phyloP scores from a whole-genome alignment of 2,888 invertebrate genomes.

The Xanthorhoe designata region DNA sequence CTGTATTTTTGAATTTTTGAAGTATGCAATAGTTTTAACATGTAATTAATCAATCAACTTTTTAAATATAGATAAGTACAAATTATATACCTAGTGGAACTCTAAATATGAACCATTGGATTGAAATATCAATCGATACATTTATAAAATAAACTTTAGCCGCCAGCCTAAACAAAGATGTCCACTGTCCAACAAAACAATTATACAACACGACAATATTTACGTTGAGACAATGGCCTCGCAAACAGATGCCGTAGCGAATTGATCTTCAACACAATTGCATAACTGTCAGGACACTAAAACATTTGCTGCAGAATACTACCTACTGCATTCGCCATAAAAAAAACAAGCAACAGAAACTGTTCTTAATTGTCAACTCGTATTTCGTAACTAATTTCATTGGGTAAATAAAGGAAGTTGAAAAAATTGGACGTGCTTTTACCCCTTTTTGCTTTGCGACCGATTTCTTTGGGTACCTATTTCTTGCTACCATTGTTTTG shows the following conservation, averaged over 20 bases:
- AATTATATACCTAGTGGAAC: neutral
- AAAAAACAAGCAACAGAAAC: conserved; percentile 24
- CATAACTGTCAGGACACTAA: conserved; percentile 25
- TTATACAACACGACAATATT: conserved; percentile 27
- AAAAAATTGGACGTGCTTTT: conserved; percentile 43
- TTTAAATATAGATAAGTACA: too few relatives aligned
- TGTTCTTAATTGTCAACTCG: conserved; percentile 42
- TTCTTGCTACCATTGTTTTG: conserved; percentile 38
- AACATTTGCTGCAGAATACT: conserved; percentile 24
- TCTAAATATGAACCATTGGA: neutral
- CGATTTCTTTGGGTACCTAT: conserved; percentile 46
- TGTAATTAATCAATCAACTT: too few relatives aligned
- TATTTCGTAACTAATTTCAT: conserved; percentile 53
- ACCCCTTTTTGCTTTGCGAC: conserved; percentile 50
- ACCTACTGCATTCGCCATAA: conserved; percentile 16
- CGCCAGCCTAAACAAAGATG: neutral
- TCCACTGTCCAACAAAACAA: conserved; percentile 22
- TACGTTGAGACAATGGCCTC: conserved; percentile 21
- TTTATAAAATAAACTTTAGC: neutral
- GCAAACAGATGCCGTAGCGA: conserved; percentile 14
- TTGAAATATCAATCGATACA: neutral
- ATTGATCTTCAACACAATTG: conserved; percentile 31
- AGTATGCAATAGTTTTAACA: too few relatives aligned
- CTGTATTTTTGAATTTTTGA: too few relatives aligned
- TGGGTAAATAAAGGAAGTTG: conserved; percentile 47